These are phyloP conservation scores for Clistopyga incitator DNA, from an alignment of 2,888 invertebrate genomes.

Conservation along the genomic window DNA sequence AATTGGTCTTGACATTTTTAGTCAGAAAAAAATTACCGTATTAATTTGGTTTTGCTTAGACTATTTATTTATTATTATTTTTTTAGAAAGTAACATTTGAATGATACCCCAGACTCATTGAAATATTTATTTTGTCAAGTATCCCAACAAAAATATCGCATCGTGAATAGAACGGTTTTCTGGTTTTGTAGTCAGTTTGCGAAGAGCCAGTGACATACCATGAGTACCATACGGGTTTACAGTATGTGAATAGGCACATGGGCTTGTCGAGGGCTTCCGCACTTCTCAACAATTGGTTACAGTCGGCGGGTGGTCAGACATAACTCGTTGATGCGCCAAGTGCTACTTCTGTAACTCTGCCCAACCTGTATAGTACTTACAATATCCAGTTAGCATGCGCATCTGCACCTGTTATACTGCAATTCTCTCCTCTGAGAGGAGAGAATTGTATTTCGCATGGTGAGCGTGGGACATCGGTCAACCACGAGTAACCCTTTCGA, in stretches of 20 bases:
- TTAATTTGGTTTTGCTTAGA: too few species aligned
- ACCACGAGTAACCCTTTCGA: constrained; percentile 7
- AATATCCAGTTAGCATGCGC: too few species aligned
- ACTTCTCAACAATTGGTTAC: constrained; percentile 50
- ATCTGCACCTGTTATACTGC: not conserved
- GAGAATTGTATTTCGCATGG: not conserved
- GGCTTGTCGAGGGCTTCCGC: constrained; percentile 39
- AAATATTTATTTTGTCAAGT: too few species aligned
- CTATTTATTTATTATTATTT: too few species aligned
- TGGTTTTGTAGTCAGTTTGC: not conserved
- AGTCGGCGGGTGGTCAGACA: constrained; percentile 50
- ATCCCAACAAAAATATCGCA: not conserved
- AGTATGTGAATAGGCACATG: constrained; percentile 34
- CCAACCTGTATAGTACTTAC: not conserved
- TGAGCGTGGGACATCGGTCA: not conserved
- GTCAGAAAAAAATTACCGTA: too few species aligned
- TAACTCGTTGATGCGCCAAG: constrained; percentile 39
- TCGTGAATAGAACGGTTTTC: not conserved
- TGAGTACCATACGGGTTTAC: constrained; percentile 11
- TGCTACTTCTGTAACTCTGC: not conserved
- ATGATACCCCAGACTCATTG: too few species aligned
- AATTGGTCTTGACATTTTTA: too few species aligned
- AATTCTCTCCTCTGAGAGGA: not conserved
- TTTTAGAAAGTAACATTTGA: too few species aligned
- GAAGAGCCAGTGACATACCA: not conserved